Percentiles rank a stretch among this genome's conserved stretches.
These are phyloP conservation scores for Neoniphon sammara DNA, from an alignment of 2,797 vertebrate species.

Conservation along the genomic window DNA sequence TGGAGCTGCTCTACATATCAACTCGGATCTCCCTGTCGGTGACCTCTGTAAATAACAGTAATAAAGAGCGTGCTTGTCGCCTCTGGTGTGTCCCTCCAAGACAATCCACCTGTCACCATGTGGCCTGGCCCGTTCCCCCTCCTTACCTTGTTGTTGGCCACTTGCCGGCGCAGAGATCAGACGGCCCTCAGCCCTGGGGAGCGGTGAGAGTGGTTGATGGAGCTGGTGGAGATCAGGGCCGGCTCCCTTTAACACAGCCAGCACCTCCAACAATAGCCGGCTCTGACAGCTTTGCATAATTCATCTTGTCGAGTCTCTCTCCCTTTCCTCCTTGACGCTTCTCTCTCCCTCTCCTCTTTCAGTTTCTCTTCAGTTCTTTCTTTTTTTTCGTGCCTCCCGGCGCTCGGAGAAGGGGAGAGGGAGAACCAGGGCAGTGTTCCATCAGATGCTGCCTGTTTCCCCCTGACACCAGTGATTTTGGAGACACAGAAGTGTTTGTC, in stretches of 20 bases:
- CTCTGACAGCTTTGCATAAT: conserved; percentile 94
- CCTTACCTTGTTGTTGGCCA: conserved; percentile 69
- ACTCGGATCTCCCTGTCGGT: conserved; percentile 80
- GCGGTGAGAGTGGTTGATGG: conserved; percentile 72
- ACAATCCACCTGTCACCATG: conserved; percentile 74
- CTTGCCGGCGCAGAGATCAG: conserved; percentile 76
- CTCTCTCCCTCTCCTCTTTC: conserved; percentile 70
- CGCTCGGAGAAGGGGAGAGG: conserved; percentile 59
- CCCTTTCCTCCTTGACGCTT: conserved; percentile 68
- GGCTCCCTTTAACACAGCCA: conserved; percentile 81
- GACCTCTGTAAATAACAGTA: conserved; percentile 77
- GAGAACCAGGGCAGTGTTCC: conserved; percentile 76
- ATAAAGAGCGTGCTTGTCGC: conserved; percentile 74
- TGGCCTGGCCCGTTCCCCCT: conserved; percentile 46
- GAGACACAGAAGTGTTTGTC: conserved; percentile 81
- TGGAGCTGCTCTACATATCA: conserved; percentile 81
- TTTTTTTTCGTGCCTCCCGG: conserved; percentile 64
- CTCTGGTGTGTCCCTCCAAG: conserved; percentile 67
- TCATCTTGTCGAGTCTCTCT: conserved; percentile 83
- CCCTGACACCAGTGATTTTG: conserved; percentile 78
- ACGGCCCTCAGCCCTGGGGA: conserved; percentile 70
- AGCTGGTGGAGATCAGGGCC: conserved; percentile 75
- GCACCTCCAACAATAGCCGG: conserved; percentile 86
- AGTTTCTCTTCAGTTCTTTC: conserved; percentile 66
- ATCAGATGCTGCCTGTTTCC: conserved; percentile 80